Evolutionary conservation across 2,113 vertebrate genomes (phyloP).

Genomic region (Acanthisitta chloris): DNA sequence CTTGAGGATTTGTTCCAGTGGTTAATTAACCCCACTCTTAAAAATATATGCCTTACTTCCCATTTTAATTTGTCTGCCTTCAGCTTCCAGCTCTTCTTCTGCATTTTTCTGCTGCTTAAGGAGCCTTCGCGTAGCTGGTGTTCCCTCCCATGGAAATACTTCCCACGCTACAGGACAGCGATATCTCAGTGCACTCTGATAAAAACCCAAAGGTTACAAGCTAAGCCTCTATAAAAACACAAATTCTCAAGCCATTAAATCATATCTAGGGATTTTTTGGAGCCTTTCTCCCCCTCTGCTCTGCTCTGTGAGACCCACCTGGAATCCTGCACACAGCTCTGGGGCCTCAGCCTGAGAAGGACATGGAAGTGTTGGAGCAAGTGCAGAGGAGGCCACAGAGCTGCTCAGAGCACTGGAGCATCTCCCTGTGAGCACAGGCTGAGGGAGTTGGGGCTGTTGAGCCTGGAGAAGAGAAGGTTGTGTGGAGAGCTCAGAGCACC

Average conservation of each 20-base stretch:
- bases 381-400: too few species aligned
- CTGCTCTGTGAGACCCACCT: too few species aligned
- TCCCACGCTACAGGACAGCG: neutral
- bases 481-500: too few species aligned
- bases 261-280: neutral
- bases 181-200: neutral
- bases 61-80: conserved; percentile 40
- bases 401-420: too few species aligned
- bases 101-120: conserved; percentile 1
- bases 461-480: too few species aligned
- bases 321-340: too few species aligned
- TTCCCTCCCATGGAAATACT: neutral
- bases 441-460: too few species aligned
- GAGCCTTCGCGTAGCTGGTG: neutral
- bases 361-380: too few species aligned
- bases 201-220: neutral
- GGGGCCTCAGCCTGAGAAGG: too few species aligned
- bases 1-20: conserved; percentile 26
- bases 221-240: neutral
- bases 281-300: neutral
- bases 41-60: conserved; percentile 45
- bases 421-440: too few species aligned
- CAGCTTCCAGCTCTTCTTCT: conserved; percentile 4
- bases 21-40: conserved; percentile 38
- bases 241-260: neutral